A percentile compares a stretch with the other conserved stretches of the same genome.
These are phyloP conservation scores for Drosophila repleta DNA, from an alignment of 1,140 invertebrate genomes.

Conservation along the genomic window DNA sequence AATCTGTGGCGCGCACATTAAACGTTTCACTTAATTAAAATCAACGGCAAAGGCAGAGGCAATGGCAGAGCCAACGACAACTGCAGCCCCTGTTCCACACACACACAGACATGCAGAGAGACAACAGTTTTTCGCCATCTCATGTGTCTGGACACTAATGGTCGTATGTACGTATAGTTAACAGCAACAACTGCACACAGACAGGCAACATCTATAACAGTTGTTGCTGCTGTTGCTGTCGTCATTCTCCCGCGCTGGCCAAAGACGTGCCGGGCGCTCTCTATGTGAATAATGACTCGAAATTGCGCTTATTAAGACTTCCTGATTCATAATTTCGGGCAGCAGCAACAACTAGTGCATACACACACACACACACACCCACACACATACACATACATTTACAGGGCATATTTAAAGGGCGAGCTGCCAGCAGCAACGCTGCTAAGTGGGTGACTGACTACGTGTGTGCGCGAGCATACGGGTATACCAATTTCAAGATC, in stretches of 20 bases:
- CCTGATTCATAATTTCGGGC: conserved; percentile 78
- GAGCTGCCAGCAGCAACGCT: conserved; percentile 10
- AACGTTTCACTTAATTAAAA: conserved; percentile 77
- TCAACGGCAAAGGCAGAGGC: conserved; percentile 43
- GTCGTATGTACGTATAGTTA: conserved; percentile 4
- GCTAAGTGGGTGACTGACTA: conserved; percentile 7
- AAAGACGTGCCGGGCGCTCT: conserved; percentile 57
- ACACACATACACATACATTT: too few species aligned
- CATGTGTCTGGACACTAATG: conserved; percentile 24
- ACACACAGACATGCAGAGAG: background rate
- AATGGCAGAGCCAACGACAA: conserved; percentile 9
- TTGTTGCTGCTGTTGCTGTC: background rate
- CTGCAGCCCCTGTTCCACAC: conserved; percentile 49
- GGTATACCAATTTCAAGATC: background rate
- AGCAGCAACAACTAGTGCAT: conserved; percentile 38
- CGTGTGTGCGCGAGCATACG: conserved; percentile 4
- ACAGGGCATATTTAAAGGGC: conserved; percentile 28
- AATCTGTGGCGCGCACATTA: conserved; percentile 73
- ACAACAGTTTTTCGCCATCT: conserved; percentile 1
- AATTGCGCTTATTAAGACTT: conserved; percentile 83
- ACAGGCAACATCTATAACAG: conserved; percentile 23
- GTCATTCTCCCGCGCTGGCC: conserved; percentile 6
- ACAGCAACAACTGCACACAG: conserved; percentile 4
- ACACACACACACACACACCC: background rate
- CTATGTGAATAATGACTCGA: conserved; percentile 77